Conservation (phyloP, 1,140 invertebrate genomes). For the Arctopsyche grandis region DNA sequence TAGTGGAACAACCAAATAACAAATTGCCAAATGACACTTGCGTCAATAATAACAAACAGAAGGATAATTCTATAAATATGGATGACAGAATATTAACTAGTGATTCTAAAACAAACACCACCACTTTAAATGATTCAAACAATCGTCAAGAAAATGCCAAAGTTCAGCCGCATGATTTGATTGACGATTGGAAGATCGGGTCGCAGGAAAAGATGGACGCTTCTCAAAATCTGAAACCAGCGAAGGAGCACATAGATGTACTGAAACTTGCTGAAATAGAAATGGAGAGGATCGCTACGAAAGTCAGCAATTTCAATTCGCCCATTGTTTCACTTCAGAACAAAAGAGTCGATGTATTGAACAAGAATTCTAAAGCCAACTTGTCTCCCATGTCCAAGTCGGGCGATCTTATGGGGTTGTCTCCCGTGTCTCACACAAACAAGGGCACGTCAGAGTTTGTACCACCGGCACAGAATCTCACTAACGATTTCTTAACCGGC, state of each 20-base stretch:
- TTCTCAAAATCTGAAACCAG: neutral
- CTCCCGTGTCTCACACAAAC: slow-evolving; percentile 33
- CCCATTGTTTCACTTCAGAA: neutral
- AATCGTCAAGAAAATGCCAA: neutral
- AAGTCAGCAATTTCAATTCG: slow-evolving; percentile 11
- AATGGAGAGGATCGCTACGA: slow-evolving; percentile 3
- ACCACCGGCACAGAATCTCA: neutral
- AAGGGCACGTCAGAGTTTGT: neutral
- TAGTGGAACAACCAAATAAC: neutral
- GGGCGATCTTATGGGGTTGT: slow-evolving; percentile 53
- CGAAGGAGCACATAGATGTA: neutral
- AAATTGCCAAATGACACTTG: neutral
- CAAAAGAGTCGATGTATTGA: neutral
- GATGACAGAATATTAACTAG: neutral
- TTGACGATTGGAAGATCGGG: too few species aligned
- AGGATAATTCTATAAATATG: neutral
- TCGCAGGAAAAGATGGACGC: too few species aligned
- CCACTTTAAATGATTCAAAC: neutral
- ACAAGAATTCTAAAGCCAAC: slow-evolving; percentile 26
- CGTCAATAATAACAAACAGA: slow-evolving; percentile 15
- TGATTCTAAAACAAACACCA: neutral
- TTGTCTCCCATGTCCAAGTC: slow-evolving; percentile 52
- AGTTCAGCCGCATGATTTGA: too few species aligned
- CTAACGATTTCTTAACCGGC: slow-evolving; percentile 25
- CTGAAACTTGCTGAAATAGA: slow-evolving; percentile 1